Percentiles rank a stretch among this genome's conserved stretches.
Conservation (phyloP, 2,888 invertebrate genomes). For the Podabrus alpinus region DNA sequence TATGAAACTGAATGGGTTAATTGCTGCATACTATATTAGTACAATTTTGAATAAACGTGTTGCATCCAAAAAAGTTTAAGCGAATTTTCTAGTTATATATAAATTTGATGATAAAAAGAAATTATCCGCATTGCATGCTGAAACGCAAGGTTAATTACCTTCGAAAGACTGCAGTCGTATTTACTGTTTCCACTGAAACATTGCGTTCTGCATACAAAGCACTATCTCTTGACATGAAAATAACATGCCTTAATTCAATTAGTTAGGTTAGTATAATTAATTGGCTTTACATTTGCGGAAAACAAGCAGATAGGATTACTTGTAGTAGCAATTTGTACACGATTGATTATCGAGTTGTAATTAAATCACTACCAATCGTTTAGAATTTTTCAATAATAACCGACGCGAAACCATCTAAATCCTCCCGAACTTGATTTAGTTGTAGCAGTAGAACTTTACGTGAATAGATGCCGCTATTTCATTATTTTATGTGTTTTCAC, state of each 20-base stretch:
- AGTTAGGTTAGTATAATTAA: constrained; percentile 8
- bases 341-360: not conserved
- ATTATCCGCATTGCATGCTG: constrained; percentile 16
- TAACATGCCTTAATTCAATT: constrained; percentile 14
- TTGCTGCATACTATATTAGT: not conserved
- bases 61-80: not conserved
- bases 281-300: constrained; percentile 7
- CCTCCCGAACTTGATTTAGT: too few species aligned
- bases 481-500: too few species aligned
- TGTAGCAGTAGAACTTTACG: too few species aligned
- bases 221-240: constrained; percentile 10
- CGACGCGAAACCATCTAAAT: too few species aligned
- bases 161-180: constrained; percentile 15
- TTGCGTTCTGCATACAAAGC: constrained; percentile 4
- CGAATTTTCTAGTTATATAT: not conserved
- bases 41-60: not conserved
- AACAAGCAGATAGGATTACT: not conserved
- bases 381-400: not conserved
- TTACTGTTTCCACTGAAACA: constrained; percentile 6
- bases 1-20: not conserved
- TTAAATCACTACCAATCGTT: not conserved
- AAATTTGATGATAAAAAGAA: constrained; percentile 4
- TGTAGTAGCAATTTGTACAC: not conserved
- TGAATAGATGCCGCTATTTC: too few species aligned
- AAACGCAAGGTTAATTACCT: constrained; percentile 13